Evolutionary conservation across 2,888 invertebrate species (phyloP), one percentile per base, ranked within the genome.

Genomic region (Fragum fragum): DNA sequence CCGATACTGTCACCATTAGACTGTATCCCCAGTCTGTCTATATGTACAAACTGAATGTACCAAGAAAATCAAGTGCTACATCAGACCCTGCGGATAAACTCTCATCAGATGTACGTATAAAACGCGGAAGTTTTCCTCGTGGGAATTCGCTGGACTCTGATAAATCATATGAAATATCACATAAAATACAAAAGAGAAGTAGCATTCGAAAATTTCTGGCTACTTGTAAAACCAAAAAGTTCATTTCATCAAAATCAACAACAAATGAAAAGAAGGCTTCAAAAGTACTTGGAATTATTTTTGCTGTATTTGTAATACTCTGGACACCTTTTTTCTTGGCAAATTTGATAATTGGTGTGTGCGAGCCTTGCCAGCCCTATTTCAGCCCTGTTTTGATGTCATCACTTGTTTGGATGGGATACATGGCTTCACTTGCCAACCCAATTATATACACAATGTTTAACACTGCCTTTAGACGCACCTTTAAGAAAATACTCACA

Each of bases 401-500:
- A 6, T 82, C 89, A 18, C 91, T 94, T 75, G 85, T 93, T 5
- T 94, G 94, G 94, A 91, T 94, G 87, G 94, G 94, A 21, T 94
- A 93, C 59, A 81, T 91, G 23, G 93, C 94, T 1, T 93, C 94
- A 0, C 86, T 94, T 71, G 93, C 93, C 26, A 94, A 94, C 74
- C 94, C 94, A 7, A 93, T 94, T 76, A 94, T 94, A 59, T 94
- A 94, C 76, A 94, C 94, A 7, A 94, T 94, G 93, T 94, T 94
- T 81, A 94, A 94, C 83, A 94, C 94, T 9, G 89, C 93, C 29
- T 94, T 94, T 86, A 86, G 94, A 9, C 76, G 90, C 26, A 91
- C 94, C 14, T 94, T 94, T 82, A 89, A 92, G 59, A 88, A 88
- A 42, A 93, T 94, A 26, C 87, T 94, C 2, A 91, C 87, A 57